Conservation (phyloP, 2,113 vertebrate genomes). For the Condylura cristata region DNA sequence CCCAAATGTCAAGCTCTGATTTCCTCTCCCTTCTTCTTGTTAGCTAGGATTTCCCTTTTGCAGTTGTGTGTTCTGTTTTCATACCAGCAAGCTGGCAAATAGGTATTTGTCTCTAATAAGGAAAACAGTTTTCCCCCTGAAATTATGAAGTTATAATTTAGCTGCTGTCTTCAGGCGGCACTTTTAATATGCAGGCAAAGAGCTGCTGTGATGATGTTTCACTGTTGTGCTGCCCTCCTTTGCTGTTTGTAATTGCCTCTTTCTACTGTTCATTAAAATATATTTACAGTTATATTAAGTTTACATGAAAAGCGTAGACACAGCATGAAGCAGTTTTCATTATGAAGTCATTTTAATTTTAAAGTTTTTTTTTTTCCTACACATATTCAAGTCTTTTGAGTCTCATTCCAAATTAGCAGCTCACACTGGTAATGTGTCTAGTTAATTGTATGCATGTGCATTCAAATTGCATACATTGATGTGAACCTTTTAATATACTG, state of each 20-base stretch:
- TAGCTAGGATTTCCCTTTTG: background rate
- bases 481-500: conserved; percentile 66
- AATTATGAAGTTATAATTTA: conserved; percentile 67
- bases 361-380: conserved; percentile 41
- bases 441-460: conserved; percentile 70
- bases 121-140: conserved; percentile 40
- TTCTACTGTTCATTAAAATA: conserved; percentile 73
- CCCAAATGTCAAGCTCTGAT: background rate
- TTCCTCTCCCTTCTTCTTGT: background rate
- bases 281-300: conserved; percentile 76
- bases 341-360: conserved; percentile 73
- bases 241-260: conserved; percentile 69
- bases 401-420: conserved; percentile 71
- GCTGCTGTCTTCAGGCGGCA: conserved; percentile 57
- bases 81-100: conserved; percentile 53
- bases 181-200: conserved; percentile 46
- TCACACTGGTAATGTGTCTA: conserved; percentile 65
- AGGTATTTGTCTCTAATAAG: conserved; percentile 47
- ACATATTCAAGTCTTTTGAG: conserved; percentile 60
- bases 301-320: conserved; percentile 68
- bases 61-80: background rate
- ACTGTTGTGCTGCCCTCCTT: conserved; percentile 50
- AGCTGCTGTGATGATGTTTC: conserved; percentile 53
- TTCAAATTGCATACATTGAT: conserved; percentile 74
- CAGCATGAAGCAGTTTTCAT: conserved; percentile 66